Base-by-base conservation (phyloP, 1,140 invertebrate genomes). In the Ditylenchus dipsaci region DNA sequence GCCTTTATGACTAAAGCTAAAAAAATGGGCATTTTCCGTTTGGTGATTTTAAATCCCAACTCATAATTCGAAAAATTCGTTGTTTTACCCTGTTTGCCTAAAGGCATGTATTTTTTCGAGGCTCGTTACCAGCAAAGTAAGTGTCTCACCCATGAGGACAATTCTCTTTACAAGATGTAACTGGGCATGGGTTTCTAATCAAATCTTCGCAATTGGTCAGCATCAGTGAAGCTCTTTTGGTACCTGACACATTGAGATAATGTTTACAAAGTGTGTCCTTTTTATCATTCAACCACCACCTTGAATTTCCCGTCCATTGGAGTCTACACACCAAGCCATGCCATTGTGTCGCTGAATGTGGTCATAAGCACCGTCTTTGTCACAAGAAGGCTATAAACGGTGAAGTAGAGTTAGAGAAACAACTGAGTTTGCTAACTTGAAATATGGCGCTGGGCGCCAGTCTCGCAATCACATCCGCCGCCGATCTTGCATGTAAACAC, bases 291-390 rank as follows among this genome's bases (percentile, higher is more conserved):
- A 9, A 38, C 59, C 17, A 53, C 38, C 78, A 26, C 75, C 76
- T 47, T 67, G 33, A 13, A 78, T 72, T 66, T 78, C 76, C 29
- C 43, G 49, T 21, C 76, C 76, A 3, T 27, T 23, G 29, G 17
- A 26, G 65, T 76, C 76, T 19, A 78, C 76, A 71, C 76, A 78
- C 76, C 73, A 78, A 33, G 65, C 61, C 11, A 78, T 47, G 17
- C 76, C 76, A 43, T 68, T 65, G 57, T 66, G 57, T 11, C 33
- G 47, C 66, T 78, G 76, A 49, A 78, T 70, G 58, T 63, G 45
- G 17, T 63, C 61, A 61, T 73, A 78, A 26, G 42, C 29, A 29
- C 76, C 76, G 33, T 59, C 49, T 13, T 38, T 17, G 60, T 68
- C 71, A 56, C 76, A 78, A 17, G 68, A 59, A 19, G 74, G 75